Conservation (phyloP, 2,113 vertebrate species). For the Chrysochloris asiatica region DNA sequence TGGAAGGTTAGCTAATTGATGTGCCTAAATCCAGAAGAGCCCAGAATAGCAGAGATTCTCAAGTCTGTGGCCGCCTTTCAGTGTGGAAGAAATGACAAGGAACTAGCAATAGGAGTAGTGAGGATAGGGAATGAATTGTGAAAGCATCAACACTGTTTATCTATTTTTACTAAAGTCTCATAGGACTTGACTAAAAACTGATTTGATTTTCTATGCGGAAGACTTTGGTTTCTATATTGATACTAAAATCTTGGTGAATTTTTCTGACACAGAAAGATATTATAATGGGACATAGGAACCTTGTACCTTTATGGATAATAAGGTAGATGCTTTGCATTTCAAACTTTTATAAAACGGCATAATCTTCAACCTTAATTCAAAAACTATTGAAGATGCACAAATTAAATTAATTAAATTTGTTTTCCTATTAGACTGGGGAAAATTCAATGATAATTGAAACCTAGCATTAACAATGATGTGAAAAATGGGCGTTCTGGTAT, state of each 20-base stretch:
- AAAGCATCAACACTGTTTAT: conserved; percentile 18
- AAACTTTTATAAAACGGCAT: not conserved
- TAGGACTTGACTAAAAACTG: conserved; percentile 31
- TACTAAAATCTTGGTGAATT: not conserved
- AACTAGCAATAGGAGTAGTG: not conserved
- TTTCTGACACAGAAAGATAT: not conserved
- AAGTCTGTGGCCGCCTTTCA: conserved; percentile 46
- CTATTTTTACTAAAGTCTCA: not conserved
- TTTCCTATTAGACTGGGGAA: not conserved
- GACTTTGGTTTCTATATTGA: conserved; percentile 22
- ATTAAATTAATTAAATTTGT: conserved; percentile 13
- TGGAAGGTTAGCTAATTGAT: conserved; percentile 43
- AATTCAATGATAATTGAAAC: not conserved
- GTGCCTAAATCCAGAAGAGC: not conserved
- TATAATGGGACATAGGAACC: not conserved
- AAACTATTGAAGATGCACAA: not conserved
- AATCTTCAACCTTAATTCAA: not conserved
- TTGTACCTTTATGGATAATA: not conserved
- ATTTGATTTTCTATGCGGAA: conserved; percentile 36
- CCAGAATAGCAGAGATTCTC: conserved; percentile 7
- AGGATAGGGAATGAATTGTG: not conserved
- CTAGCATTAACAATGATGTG: not conserved
- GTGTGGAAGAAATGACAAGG: conserved; percentile 22
- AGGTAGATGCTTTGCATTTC: not conserved
- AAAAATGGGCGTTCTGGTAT: conserved; percentile 6